Percentiles rank a stretch among this genome's conserved stretches.
These are phyloP conservation scores for Semotilus atromaculatus DNA, from an alignment of 2,797 vertebrate genomes.

Conservation along the genomic window DNA sequence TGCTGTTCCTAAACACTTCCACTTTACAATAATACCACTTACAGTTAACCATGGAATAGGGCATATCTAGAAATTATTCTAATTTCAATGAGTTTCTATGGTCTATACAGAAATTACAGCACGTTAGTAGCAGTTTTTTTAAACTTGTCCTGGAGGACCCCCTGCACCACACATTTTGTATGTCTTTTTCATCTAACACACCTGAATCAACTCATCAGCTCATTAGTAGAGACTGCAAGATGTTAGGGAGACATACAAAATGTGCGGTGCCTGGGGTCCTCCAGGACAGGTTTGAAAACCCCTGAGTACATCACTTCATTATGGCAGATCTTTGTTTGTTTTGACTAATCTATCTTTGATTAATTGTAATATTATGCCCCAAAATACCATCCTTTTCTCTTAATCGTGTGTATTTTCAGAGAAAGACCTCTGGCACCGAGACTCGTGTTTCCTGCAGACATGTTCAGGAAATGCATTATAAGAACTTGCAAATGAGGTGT, in stretches of 20 bases:
- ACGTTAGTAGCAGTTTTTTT: not conserved
- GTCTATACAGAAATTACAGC: not conserved
- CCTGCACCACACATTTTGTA: not conserved
- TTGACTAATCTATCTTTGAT: not conserved
- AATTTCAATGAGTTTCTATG: not conserved
- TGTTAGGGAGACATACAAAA: not conserved
- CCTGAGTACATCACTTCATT: not conserved
- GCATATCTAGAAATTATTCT: not conserved
- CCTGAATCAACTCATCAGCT: not conserved
- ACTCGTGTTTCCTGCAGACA: slow-evolving; percentile 11
- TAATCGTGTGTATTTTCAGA: not conserved
- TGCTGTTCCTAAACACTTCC: not conserved
- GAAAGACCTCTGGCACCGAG: not conserved
- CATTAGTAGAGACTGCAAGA: not conserved
- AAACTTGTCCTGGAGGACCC: not conserved
- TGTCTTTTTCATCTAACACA: not conserved
- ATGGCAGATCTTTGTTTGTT: not conserved
- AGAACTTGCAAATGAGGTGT: not conserved
- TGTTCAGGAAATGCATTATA: not conserved
- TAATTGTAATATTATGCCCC: not conserved
- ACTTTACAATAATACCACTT: not conserved
- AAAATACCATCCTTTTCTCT: not conserved
- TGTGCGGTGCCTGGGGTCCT: not conserved
- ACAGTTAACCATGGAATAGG: too few species aligned
- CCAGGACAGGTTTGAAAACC: not conserved